Conservation (phyloP, 2,888 invertebrate species). For the Saturnia pavonia region DNA sequence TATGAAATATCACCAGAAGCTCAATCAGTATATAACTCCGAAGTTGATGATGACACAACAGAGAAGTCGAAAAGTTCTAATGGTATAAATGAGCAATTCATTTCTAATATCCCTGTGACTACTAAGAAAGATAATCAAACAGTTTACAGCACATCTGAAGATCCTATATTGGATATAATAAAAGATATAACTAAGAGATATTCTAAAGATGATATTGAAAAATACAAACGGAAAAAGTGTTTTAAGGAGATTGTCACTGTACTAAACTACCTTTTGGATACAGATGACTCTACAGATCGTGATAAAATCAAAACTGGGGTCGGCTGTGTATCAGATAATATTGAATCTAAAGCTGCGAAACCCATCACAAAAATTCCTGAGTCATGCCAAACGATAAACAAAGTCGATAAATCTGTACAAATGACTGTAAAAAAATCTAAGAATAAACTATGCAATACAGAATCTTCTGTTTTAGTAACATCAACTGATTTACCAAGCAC, state of each 20-base stretch:
- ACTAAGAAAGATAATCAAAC: background rate
- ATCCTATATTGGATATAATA: constrained; percentile 63
- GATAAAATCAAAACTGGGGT: constrained; percentile 29
- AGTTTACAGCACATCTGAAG: constrained; percentile 24
- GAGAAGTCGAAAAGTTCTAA: constrained; percentile 13
- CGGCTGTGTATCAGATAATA: constrained; percentile 20
- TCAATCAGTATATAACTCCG: constrained; percentile 21
- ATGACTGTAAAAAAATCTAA: constrained; percentile 45
- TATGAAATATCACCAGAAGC: constrained; percentile 21
- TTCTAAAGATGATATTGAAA: constrained; percentile 61
- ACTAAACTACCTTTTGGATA: constrained; percentile 69
- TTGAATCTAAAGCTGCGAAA: constrained; percentile 15
- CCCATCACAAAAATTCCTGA: constrained; percentile 21
- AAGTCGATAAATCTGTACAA: constrained; percentile 57
- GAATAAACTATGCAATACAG: constrained; percentile 39
- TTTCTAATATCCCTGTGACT: background rate
- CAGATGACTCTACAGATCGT: constrained; percentile 58
- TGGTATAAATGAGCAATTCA: background rate
- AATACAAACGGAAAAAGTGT: constrained; percentile 64
- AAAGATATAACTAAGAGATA: constrained; percentile 71
- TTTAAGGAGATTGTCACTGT: constrained; percentile 69
- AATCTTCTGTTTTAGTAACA: constrained; percentile 55
- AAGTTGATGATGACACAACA: constrained; percentile 6
- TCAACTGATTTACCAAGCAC: constrained; percentile 63
- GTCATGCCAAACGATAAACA: constrained; percentile 31